A percentile compares a stretch with the other conserved stretches of the same genome.
These are phyloP conservation scores for Branchinecta sandiegonensis DNA, from an alignment of 2,888 invertebrate species.

Conservation along the genomic window DNA sequence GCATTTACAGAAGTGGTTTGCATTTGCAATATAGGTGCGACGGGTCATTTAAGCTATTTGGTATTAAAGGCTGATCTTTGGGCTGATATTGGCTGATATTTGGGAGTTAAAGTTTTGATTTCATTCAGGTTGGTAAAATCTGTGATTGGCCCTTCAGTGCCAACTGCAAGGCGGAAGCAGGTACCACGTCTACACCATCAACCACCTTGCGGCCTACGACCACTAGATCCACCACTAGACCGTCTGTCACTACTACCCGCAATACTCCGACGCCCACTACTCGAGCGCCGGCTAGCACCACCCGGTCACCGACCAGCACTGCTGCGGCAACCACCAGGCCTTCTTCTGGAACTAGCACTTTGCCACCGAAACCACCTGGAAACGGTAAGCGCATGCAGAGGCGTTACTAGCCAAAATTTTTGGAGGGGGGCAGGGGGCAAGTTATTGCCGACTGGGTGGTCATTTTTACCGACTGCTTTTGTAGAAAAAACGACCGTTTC, in stretches of 20 bases:
- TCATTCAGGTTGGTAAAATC: not conserved
- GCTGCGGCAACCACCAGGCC: not conserved
- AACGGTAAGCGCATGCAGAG: not conserved
- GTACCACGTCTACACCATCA: not conserved
- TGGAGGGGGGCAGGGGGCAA: too few relatives aligned
- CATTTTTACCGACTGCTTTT: too few relatives aligned
- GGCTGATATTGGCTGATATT: too few relatives aligned
- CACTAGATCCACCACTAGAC: not conserved
- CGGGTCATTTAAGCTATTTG: too few relatives aligned
- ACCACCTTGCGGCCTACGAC: not conserved
- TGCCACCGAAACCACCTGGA: not conserved
- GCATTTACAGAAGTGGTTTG: too few relatives aligned
- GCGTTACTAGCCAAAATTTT: too few relatives aligned
- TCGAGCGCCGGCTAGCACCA: not conserved
- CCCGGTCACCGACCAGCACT: not conserved
- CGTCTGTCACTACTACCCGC: too few relatives aligned
- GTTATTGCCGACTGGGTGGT: too few relatives aligned
- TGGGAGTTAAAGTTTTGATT: not conserved
- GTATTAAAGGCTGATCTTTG: too few relatives aligned
- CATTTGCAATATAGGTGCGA: too few relatives aligned
- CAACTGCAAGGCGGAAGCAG: not conserved
- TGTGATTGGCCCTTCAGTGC: slow-evolving; percentile 11
- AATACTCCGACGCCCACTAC: not conserved
- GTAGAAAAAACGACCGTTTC: too few relatives aligned
- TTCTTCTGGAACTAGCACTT: not conserved